Conservation (phyloP, 2,888 invertebrate genomes). For the Scaptomyza parva region DNA sequence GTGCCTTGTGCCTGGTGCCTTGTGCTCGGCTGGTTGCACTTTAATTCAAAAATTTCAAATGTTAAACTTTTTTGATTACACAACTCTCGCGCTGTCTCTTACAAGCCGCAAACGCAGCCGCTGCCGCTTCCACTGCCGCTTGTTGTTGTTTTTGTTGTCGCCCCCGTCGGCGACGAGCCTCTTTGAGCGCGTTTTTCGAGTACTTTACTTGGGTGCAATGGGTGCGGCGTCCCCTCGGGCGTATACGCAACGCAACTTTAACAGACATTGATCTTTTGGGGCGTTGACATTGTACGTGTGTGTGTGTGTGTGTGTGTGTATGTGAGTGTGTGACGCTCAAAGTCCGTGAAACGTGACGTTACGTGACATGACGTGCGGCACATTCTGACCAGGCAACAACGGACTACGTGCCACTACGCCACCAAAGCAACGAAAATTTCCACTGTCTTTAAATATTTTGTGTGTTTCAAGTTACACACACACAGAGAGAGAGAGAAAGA, state of each 20-base stretch:
- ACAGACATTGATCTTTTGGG: conserved; percentile 69
- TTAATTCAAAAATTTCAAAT: conserved; percentile 50
- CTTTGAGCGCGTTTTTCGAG: conserved; percentile 2
- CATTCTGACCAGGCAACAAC: conserved; percentile 31
- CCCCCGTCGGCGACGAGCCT: neutral
- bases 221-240: conserved; percentile 36
- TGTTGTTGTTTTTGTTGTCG: too few species aligned
- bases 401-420: conserved; percentile 32
- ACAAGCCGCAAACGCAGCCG: neutral
- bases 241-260: conserved; percentile 60
- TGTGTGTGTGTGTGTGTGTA: too few species aligned
- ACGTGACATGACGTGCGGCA: conserved; percentile 64
- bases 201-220: conserved; percentile 11
- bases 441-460: conserved; percentile 9
- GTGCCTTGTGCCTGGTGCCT: conserved; percentile 3
- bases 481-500: neutral
- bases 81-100: conserved; percentile 35
- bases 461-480: neutral
- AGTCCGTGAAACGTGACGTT: conserved; percentile 37
- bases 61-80: conserved; percentile 58
- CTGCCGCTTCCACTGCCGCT: too few species aligned
- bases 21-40: conserved; percentile 28
- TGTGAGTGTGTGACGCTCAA: conserved; percentile 30
- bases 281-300: conserved; percentile 69
- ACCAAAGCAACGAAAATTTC: neutral